Conservation (phyloP, 2,113 vertebrate species). For the Albula glossodonta region DNA sequence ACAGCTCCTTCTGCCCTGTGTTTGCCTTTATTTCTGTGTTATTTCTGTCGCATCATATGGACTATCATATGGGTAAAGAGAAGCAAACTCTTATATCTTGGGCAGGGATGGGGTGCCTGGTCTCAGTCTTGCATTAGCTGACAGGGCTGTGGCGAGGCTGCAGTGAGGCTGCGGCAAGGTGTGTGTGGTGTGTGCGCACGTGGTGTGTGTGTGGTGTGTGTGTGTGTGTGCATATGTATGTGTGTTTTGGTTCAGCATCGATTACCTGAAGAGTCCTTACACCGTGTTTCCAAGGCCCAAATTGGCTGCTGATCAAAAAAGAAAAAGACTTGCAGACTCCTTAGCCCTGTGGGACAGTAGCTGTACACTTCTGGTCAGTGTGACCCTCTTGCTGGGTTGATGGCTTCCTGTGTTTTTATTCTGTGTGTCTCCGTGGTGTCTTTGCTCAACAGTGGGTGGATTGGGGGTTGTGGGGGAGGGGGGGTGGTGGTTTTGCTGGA, state of each 20-base stretch:
- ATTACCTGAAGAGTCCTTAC: no score
- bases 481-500: conserved; percentile 12
- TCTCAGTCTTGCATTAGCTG: neutral
- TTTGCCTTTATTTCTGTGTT: neutral
- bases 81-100: neutral
- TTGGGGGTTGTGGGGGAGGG: conserved; percentile 20
- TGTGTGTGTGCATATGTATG: neutral
- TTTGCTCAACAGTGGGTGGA: neutral
- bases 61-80: neutral
- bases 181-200: conserved; percentile 10
- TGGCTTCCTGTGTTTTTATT: no score
- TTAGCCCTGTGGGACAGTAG: no score
- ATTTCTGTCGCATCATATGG: neutral
- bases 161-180: neutral
- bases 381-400: no score
- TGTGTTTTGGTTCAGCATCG: neutral
- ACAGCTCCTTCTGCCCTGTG: neutral
- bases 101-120: neutral
- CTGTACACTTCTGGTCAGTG: no score
- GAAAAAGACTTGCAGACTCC: no score
- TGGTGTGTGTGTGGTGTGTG: conserved; percentile 3
- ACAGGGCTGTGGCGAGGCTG: neutral
- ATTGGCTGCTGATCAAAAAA: no score
- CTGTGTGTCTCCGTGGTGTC: no score
- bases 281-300: no score